Evolutionary conservation across 2,888 invertebrate species (phyloP).

Genomic region (Drosophila acutilabella): DNA sequence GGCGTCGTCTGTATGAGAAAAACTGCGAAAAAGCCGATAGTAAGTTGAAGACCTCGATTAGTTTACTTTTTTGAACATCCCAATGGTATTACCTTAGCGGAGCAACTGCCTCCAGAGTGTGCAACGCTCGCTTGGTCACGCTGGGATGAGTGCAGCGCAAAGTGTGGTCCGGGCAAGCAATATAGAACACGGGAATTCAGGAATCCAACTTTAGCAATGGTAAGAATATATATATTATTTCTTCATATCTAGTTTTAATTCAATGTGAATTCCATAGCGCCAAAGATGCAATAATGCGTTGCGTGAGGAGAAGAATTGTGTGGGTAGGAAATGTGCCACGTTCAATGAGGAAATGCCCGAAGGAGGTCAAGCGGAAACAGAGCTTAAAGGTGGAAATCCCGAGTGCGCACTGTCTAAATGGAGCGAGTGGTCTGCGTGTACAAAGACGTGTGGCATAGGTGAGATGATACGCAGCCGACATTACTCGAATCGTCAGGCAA

Average conservation of each 20-base stretch:
- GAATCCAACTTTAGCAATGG: constrained; percentile 78
- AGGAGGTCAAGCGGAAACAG: constrained; percentile 54
- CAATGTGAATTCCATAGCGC: constrained; percentile 42
- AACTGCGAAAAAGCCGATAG: constrained; percentile 87
- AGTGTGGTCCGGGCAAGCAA: constrained; percentile 86
- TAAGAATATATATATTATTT: background rate
- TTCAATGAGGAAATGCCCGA: constrained; percentile 76
- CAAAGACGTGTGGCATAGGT: constrained; percentile 89
- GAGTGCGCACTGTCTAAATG: constrained; percentile 90
- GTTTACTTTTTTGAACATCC: background rate
- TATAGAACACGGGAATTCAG: constrained; percentile 83
- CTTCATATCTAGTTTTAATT: background rate
- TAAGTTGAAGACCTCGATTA: constrained; percentile 50
- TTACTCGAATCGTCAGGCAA: constrained; percentile 88
- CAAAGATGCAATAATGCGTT: constrained; percentile 79
- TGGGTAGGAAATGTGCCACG: constrained; percentile 82
- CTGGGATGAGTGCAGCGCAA: constrained; percentile 86
- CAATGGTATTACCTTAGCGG: constrained; percentile 54
- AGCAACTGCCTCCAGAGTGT: constrained; percentile 84
- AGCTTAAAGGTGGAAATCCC: constrained; percentile 81
- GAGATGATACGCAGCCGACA: constrained; percentile 90
- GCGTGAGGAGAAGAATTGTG: constrained; percentile 84
- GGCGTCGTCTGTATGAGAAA: constrained; percentile 93
- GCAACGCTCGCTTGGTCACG: constrained; percentile 85
- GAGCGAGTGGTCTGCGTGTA: constrained; percentile 92